Evolutionary conservation across 1,140 invertebrate species (phyloP).

Genomic region (Drosophila quadrilineata): DNA sequence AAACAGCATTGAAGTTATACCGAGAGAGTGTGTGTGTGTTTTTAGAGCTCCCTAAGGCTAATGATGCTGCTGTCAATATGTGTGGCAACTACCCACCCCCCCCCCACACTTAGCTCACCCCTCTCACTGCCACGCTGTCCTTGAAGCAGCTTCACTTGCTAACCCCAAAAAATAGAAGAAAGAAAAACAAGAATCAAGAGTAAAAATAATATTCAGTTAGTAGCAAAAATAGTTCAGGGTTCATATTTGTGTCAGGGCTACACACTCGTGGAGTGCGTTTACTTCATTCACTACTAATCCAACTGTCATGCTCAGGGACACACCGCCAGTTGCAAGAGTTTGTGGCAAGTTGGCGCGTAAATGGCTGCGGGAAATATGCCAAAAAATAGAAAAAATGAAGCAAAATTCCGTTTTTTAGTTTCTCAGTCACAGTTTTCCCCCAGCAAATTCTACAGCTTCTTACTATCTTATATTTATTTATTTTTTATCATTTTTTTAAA

Average conservation of each 20-base stretch:
- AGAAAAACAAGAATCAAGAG: too few species aligned
- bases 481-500: too few species aligned
- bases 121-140: conserved; percentile 1
- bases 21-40: neutral
- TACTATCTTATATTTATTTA: too few species aligned
- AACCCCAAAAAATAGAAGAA: too few species aligned
- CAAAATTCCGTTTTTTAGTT: too few species aligned
- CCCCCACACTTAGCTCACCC: neutral
- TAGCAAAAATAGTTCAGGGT: conserved; percentile 26
- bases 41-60: conserved; percentile 42
- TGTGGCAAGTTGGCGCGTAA: too few species aligned
- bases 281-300: conserved; percentile 54
- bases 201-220: too few species aligned
- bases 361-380: conserved; percentile 60
- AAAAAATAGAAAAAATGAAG: too few species aligned
- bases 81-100: neutral
- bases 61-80: conserved; percentile 40
- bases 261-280: conserved; percentile 10
- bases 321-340: too few species aligned
- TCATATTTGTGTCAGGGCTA: conserved; percentile 65
- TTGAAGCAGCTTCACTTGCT: conserved; percentile 18
- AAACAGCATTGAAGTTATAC: conserved; percentile 26
- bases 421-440: too few species aligned
- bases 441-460: too few species aligned
- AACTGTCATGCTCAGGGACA: conserved; percentile 61